Evolutionary conservation across 2,113 vertebrate genomes (phyloP).

Genomic region (Pycnonotus jocosus): DNA sequence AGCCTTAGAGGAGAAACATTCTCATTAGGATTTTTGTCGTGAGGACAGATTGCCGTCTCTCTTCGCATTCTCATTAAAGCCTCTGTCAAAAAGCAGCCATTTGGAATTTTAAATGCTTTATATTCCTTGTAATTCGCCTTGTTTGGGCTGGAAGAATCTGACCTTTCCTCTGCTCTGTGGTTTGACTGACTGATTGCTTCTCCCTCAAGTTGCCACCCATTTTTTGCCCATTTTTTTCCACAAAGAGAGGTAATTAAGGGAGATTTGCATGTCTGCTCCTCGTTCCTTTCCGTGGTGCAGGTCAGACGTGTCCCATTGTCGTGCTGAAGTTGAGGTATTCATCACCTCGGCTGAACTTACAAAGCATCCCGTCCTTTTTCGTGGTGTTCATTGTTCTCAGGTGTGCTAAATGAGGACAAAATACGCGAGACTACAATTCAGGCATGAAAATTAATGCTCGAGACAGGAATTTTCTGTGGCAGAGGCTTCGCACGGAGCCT

Average conservation of each 20-base stretch:
- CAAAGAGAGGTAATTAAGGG: not conserved
- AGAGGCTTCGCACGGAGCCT: not conserved
- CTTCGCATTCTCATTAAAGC: not conserved
- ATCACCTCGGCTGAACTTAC: not conserved
- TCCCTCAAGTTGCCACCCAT: not conserved
- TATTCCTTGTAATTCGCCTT: not conserved
- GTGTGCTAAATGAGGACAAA: not conserved
- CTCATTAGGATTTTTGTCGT: not conserved
- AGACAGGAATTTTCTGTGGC: not conserved
- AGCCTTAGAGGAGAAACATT: not conserved
- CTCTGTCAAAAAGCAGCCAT: not conserved
- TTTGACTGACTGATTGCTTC: not conserved
- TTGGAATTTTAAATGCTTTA: conserved; percentile 26
- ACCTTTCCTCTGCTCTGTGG: not conserved
- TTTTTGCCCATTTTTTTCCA: not conserved
- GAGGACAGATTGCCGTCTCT: not conserved
- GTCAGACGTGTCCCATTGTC: not conserved
- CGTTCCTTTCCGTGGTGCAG: not conserved
- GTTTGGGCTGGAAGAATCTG: not conserved
- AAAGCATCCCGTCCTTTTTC: not conserved
- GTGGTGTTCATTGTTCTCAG: not conserved
- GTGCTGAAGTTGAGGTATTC: not conserved
- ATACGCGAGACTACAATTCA: not conserved
- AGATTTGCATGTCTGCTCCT: not conserved
- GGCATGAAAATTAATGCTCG: not conserved